Percentiles rank a stretch among this genome's conserved stretches.
Evolutionary conservation across 2,113 vertebrate genomes (phyloP).

Genomic region (Pholis gunnellus): DNA sequence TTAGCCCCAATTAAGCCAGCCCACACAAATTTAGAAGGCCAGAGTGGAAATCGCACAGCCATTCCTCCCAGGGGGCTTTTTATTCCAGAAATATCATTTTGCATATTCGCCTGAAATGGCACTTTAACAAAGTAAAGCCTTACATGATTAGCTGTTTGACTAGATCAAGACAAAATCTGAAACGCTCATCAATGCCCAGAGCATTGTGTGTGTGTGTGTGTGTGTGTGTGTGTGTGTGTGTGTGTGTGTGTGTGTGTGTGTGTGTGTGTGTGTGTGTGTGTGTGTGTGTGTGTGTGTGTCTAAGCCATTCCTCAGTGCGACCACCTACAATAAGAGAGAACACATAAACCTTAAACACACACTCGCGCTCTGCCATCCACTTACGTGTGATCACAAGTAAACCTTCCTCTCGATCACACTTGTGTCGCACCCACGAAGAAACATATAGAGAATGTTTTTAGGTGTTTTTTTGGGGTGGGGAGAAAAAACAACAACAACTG

Average conservation of each 20-base stretch:
- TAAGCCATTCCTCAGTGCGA: slow-evolving; percentile 3
- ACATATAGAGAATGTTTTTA: neutral
- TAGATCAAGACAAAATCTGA: slow-evolving; percentile 54
- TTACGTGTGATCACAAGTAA: neutral
- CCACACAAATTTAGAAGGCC: slow-evolving; percentile 74
- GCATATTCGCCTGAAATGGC: slow-evolving; percentile 62
- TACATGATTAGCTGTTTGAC: slow-evolving; percentile 67
- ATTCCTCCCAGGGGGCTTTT: slow-evolving; percentile 60
- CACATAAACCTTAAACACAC: slow-evolving; percentile 11
- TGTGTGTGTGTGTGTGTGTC: slow-evolving; percentile 1
- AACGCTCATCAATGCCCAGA: slow-evolving; percentile 42
- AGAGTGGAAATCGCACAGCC: slow-evolving; percentile 53
- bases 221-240: slow-evolving; percentile 9
- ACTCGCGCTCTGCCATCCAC: neutral
- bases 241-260: slow-evolving; percentile 10
- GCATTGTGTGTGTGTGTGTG: slow-evolving; percentile 18
- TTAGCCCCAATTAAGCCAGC: slow-evolving; percentile 76
- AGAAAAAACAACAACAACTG: neutral
- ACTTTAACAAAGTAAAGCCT: slow-evolving; percentile 66
- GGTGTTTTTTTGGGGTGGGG: neutral
- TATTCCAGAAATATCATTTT: slow-evolving; percentile 59
- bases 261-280: slow-evolving; percentile 9
- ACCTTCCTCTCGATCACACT: slow-evolving; percentile 5
- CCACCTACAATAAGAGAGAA: slow-evolving; percentile 7
- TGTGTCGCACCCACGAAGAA: neutral